Percentiles rank a stretch among this genome's conserved stretches.
Evolutionary conservation across 2,113 vertebrate genomes (phyloP).

Genomic region (Oryctolagus cuniculus): mOryCun1.1 NC_091432.1:134488501-134489000

Average conservation of each 20-base stretch:
- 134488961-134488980: not conserved
- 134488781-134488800: no score
- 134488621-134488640: not conserved
- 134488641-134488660: not conserved
- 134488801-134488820: not conserved
- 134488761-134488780: not conserved
- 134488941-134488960: not conserved
- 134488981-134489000: not conserved
- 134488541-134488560: not conserved
- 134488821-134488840: no score
- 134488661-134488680: not conserved
- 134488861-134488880: not conserved
- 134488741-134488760: not conserved
- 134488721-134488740: slow-evolving; percentile 1
- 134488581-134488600: not conserved
- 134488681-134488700: not conserved
- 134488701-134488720: not conserved
- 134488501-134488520: not conserved
- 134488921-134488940: not conserved
- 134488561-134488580: not conserved
- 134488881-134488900: not conserved
- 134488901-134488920: not conserved
- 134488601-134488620: not conserved
- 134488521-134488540: not conserved
- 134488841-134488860: not conserved